Evolutionary conservation across 2,113 vertebrate genomes (phyloP), one percentile per base, ranked within the genome.

Genomic region (Erpornis zantholeuca): DNA sequence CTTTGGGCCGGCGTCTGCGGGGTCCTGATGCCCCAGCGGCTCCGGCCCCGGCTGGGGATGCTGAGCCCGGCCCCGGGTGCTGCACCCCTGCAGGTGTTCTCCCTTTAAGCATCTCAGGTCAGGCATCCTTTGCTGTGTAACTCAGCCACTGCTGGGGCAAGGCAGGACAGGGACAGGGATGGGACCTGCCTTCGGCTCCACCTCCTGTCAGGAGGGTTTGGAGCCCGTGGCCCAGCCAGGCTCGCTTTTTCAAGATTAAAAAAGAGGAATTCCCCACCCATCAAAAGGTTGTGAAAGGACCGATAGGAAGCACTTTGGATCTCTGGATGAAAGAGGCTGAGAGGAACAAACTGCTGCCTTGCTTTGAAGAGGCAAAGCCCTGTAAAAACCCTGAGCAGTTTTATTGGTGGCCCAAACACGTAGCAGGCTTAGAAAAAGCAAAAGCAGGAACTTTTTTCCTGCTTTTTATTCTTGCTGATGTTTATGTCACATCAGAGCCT

Each of bases 131-230:
- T 0, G 47, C 49, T 13, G 38, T 3, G 54, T 0, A 6, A 9
- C 28, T 10, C 57, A 2, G 28, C 19, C 36, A 0, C 23, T 2
- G 0, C 2, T 0, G 21, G 50, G 31, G 13, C 5, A 1, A 24
- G 35, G 47, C 10, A 5, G 61, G 59, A 20, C 20, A 9, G 31
- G 72, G 50, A 29, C 38, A 9, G 52, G 50, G 40, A 21, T 3
- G 53, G n/a, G 20, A 7, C 7, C n/a, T 2, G 64, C 57, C 27
- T 17, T 22, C 11, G 20, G 66, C 57, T 68, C 47, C 38, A 9
- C 22, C 2, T 6, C 8, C 9, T 0, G 16, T 0, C 49, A 10
- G 54, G 53, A 57, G 33, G 2, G 31, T 8, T 45, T 5, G n/a
- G 45, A 78, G 68, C 82, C 10, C 6, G 0, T 12, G 49, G 70